Evolutionary conservation across 2,888 invertebrate genomes (phyloP).

Genomic region (Aproaerema taeniolella): DNA sequence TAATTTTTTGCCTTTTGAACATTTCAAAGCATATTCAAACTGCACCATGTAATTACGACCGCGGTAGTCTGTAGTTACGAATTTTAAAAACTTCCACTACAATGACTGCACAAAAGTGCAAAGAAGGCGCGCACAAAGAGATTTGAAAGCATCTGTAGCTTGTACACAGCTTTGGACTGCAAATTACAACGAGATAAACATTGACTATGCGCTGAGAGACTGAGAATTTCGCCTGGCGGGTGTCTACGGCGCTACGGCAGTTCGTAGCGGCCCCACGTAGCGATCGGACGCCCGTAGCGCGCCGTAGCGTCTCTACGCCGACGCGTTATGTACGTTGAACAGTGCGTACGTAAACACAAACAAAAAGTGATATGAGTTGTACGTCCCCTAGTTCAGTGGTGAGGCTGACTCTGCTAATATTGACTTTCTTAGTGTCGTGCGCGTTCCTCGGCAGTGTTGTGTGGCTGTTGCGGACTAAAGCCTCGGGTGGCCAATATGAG

Average conservation of each 20-base stretch:
- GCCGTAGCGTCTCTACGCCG: slow-evolving; percentile 51
- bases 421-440: slow-evolving; percentile 66
- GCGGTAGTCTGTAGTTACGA: slow-evolving; percentile 30
- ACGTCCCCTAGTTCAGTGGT: slow-evolving; percentile 61
- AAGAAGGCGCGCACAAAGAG: slow-evolving; percentile 63
- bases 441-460: slow-evolving; percentile 67
- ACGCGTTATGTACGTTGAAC: slow-evolving; percentile 64
- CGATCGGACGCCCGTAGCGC: slow-evolving; percentile 54
- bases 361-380: slow-evolving; percentile 77
- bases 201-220: slow-evolving; percentile 41
- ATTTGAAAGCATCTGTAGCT: slow-evolving; percentile 69
- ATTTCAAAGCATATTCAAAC: not conserved
- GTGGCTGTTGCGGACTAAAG: slow-evolving; percentile 62
- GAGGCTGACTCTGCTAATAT: slow-evolving; percentile 64
- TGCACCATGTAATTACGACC: slow-evolving; percentile 33
- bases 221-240: slow-evolving; percentile 17
- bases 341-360: slow-evolving; percentile 59
- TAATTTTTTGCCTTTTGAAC: not conserved
- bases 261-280: slow-evolving; percentile 53
- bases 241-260: slow-evolving; percentile 48
- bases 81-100: slow-evolving; percentile 50
- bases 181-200: slow-evolving; percentile 69
- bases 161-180: slow-evolving; percentile 62
- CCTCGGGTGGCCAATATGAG: slow-evolving; percentile 63
- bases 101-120: slow-evolving; percentile 60